Base-by-base conservation (phyloP, 2,113 vertebrate genomes). In the Perca schrenkii region DNA sequence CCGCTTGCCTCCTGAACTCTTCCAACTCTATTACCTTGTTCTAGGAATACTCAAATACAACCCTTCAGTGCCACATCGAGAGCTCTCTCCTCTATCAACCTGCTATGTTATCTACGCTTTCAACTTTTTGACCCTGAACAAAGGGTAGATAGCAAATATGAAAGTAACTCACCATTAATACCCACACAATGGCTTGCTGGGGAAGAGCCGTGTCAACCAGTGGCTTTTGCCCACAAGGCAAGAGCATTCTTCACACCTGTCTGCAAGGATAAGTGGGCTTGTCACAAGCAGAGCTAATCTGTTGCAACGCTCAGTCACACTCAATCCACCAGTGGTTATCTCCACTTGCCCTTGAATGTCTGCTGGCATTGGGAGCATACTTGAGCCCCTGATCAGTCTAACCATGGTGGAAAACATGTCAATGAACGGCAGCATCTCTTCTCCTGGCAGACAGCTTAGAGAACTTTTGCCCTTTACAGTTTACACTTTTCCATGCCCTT, bases 171-270 rank as follows among this genome's bases (percentile, higher is more conserved):
- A 71, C 71, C 19, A 25, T 49, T 80, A 87, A 81, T 75, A 80
- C 80, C 73, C 1, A 5, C 25, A 57, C 75, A 66, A 75, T 63
- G 67, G 74, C 77, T 84, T 79, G 79, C 74, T 54, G 46, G 65
- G 65, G 77, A 85, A 71, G 77, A 85, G 74, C 84, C 50, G 4
- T 93, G 92, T 94, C 88, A 90, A 93, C 90, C 91, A 62, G 85
- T 82, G 86, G 89, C 87, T 91, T 89, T 87, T 89, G 88, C 85
- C 94, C 86, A 89, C 85, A 84, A 94, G 92, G 89, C 82, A 74
- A 82, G 88, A 87, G 91, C 90, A 93, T 92, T 93, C 93, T 93
- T 93, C 92, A 94, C 93, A 95, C 94, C 94, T 95, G 94, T 95
- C 94, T 89, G 67, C 86, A 75, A 92, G 93, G 89, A 95, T 96